Base-by-base conservation (phyloP, 37 sponge, comb jelly and placozoan genomes). In the Corticium candelabrum region DNA sequence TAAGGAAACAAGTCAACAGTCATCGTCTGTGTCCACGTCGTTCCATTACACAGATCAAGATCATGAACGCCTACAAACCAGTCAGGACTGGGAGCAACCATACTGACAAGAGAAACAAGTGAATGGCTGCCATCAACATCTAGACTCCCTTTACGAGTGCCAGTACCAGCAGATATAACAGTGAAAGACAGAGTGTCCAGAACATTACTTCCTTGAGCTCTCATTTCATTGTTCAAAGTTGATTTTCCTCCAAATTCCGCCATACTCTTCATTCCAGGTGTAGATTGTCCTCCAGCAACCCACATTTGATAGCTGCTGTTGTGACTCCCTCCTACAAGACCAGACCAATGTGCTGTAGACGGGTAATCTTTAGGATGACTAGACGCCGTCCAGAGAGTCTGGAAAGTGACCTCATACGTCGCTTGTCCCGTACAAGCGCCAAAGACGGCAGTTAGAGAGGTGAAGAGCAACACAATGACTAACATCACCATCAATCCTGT, bases 61-160 rank as follows among this genome's bases (percentile, higher is more conserved):
- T 70, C 73, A 5, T 32, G 29, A 33, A 70, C 21, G n/a, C 73
- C 73, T 7, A 70, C 73, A 32, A 70, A 70, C 73, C 73, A 70
- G 35, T 70, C 73, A 7, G 73, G 73, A 7, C n/a, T n/a, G 5
- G 73, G 73, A 7, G 73, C 73, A 5, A 70, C 35, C 73, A 70
- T 70, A 5, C n/a, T n/a, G n/a, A 70, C 4, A 5, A 32, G 34
- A 5, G 73, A n/a, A 4, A 70, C 73, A 7, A 70, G 73, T 32
- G 73, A 15, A 70, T 70, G 73, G 21, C 21, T n/a, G 35, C 34
- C n/a, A 32, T 70, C 73, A 32, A 70, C 73, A n/a, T 50, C 15
- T 27, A 50, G 62, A 50, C 21, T 50, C 62, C 11, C 21, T 21
- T 50, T 21, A 21, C 21, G 11, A 21, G 62, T 21, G 21, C 21